Conservation (phyloP, 1,140 invertebrate species). For the Archegozetes longisetosus region DNA sequence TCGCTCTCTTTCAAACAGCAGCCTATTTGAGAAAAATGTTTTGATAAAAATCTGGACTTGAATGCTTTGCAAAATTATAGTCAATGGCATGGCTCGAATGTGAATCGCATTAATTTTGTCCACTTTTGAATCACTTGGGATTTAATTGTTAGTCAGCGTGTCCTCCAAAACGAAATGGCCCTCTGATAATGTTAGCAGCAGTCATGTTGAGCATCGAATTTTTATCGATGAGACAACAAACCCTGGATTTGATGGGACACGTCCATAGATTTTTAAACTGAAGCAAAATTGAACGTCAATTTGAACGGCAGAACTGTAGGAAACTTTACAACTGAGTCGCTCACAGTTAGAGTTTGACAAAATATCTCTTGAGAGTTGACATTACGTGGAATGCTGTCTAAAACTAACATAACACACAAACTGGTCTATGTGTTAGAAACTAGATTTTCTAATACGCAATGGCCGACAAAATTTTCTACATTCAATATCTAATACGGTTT, state of each 20-base stretch:
- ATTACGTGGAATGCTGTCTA: no score
- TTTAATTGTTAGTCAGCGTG: neutral
- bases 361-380: no score
- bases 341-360: no score
- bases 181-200: neutral
- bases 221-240: neutral
- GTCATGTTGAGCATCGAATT: neutral
- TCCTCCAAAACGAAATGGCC: neutral
- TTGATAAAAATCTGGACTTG: no score
- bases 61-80: neutral
- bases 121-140: neutral
- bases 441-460: neutral
- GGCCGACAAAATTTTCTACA: neutral
- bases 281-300: no score
- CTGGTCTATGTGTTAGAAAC: neutral
- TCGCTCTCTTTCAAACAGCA: no score
- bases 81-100: neutral
- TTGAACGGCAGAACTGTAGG: no score
- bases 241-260: neutral
- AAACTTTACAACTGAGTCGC: no score
- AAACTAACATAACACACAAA: neutral
- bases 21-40: no score
- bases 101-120: neutral
- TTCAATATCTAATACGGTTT: neutral
- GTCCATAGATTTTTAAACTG: neutral